These are phyloP conservation scores for Rhyacichthys aspro DNA, from an alignment of 2,797 vertebrate species.

Conservation along the genomic window DNA sequence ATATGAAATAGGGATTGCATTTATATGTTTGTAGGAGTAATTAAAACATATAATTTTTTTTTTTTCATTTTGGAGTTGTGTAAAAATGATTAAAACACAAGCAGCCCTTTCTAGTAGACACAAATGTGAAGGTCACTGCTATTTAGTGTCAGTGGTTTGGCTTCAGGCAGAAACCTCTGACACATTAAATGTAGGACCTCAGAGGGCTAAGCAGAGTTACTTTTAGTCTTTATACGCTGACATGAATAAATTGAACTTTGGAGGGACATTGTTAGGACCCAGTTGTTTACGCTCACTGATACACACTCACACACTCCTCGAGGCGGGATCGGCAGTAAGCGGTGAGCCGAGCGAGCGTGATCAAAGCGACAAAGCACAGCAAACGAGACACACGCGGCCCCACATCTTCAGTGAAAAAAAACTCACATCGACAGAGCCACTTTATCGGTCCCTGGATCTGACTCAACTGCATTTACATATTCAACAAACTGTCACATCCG, in stretches of 20 bases:
- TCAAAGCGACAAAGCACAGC: conserved; percentile 78
- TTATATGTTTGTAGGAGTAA: too few species aligned
- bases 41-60: too few species aligned
- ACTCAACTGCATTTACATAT: conserved; percentile 83
- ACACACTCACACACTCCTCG: conserved; percentile 48
- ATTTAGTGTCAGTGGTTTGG: not conserved
- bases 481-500: conserved; percentile 75
- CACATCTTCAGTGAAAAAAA: conserved; percentile 34
- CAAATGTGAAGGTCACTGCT: not conserved
- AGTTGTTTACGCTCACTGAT: conserved; percentile 51
- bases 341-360: conserved; percentile 75
- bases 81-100: conserved; percentile 2
- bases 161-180: not conserved
- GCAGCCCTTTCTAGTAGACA: not conserved
- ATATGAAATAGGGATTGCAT: too few species aligned
- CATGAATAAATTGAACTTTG: conserved; percentile 53
- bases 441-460: conserved; percentile 76
- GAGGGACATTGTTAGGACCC: conserved; percentile 49
- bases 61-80: conserved; percentile 5
- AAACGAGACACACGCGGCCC: conserved; percentile 48
- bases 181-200: conserved; percentile 3
- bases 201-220: conserved; percentile 15
- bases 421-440: conserved; percentile 60
- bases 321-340: conserved; percentile 78
- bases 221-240: conserved; percentile 24